Evolutionary conservation across 2,888 invertebrate species (phyloP), one percentile per base, ranked within the genome.

Genomic region (Sussaba pulchella): DNA sequence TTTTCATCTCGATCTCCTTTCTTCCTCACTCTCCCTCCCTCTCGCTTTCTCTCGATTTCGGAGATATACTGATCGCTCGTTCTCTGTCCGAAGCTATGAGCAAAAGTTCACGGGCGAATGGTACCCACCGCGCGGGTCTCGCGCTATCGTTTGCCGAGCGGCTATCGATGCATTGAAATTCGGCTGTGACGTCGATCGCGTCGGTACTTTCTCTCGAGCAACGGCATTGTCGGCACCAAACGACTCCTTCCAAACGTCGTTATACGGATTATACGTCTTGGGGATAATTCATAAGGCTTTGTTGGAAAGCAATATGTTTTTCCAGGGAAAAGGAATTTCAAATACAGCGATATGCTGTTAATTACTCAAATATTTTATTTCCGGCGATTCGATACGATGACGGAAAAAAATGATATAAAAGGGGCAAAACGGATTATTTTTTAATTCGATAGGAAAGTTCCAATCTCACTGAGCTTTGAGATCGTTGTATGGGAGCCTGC

Each of bases 131-230:
- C 31, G 4, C 31, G 31, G 26, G 17, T 70, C 31, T 31, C 31
- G 61, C 45, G 36, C 21, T 59, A 47, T 47, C 19, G 36, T 39
- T 52, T 31, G 31, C 31, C 31, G 31, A 0, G 6, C 31, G 31
- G 31, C 36, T 59, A 36, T 36, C 59, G 59, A 14, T 52, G 43
- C 66, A 78, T 73, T 67, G 54, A 73, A 69, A 78, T 78, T 72
- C 59, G 59, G 24, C 26, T 50, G 50, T 66, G 71, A 59, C 39
- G 45, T 10, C 26, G n/a, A n/a, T 24, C 36, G 19, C 69, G n/a
- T n/a, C n/a, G n/a, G n/a, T n/a, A n/a, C n/a, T n/a, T n/a, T n/a
- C n/a, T n/a, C n/a, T n/a, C 54, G 64, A 50, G 50, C 50, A 43
- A 14, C 31, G 1, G 41, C 10, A 12, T 26, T 52, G 14, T 52